Evolutionary conservation across 2,888 invertebrate species (phyloP).

Genomic region (Melitaea athalia): DNA sequence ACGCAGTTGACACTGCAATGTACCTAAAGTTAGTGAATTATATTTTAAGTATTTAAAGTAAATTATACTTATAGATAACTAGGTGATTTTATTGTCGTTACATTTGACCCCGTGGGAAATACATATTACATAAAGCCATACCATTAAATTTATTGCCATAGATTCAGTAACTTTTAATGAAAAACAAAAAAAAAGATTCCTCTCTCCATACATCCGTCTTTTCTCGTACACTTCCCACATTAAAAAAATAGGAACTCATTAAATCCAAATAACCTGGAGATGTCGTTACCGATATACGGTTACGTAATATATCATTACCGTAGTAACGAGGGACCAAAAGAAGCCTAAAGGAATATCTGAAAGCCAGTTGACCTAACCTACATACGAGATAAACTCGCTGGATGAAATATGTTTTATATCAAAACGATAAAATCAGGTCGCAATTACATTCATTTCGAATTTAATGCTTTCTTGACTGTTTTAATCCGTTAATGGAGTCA

Average conservation of each 20-base stretch:
- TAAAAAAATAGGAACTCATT: background rate
- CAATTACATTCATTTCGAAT: constrained; percentile 3
- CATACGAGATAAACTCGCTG: constrained; percentile 10
- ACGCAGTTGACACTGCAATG: no score
- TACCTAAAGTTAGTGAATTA: no score
- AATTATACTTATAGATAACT: no score
- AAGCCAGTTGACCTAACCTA: constrained; percentile 30
- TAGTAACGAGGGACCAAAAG: constrained; percentile 8
- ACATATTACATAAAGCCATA: no score
- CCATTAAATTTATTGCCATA: no score
- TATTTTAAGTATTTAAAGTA: no score
- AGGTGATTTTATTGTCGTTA: no score
- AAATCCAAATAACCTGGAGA: background rate
- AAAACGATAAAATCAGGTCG: constrained; percentile 5
- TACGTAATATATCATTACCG: background rate
- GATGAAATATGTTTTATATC: background rate
- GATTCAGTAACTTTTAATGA: no score
- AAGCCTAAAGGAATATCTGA: constrained; percentile 17
- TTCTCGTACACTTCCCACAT: background rate
- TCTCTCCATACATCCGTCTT: background rate
- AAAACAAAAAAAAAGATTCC: no score
- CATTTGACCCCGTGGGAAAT: no score
- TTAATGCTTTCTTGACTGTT: background rate
- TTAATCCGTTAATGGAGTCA: background rate
- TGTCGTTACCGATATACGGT: background rate